Percentiles rank a stretch among this genome's conserved stretches.
phyloP scores from a whole-genome alignment of 2,113 vertebrate genomes.

The Thymallus thymallus region DNA sequence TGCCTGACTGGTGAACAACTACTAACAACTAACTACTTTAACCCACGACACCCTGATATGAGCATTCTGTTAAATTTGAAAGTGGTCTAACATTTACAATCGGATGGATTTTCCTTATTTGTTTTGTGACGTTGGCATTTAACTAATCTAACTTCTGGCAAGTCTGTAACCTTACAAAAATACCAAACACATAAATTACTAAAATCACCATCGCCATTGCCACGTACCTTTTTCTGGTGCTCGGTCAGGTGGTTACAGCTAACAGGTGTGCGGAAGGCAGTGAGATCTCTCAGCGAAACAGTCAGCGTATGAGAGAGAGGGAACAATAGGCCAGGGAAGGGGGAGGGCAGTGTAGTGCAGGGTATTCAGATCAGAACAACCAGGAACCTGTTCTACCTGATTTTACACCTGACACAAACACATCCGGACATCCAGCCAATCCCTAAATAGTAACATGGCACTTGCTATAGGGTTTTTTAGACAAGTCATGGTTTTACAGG shows the following conservation, averaged over 20 bases:
- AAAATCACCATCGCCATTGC: not conserved
- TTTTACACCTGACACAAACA: constrained; percentile 23
- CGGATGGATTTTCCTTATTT: no score
- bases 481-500: not conserved
- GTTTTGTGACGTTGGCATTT: not conserved
- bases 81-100: no score
- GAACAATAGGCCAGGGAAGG: constrained; percentile 20
- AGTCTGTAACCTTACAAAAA: not conserved
- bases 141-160: not conserved
- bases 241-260: constrained; percentile 11
- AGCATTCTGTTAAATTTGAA: no score
- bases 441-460: not conserved
- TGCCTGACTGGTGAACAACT: no score
- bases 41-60: no score
- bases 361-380: constrained; percentile 7
- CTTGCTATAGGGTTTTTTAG: not conserved
- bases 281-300: not conserved
- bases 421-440: not conserved
- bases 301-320: constrained; percentile 1
- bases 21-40: no score
- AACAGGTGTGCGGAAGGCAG: not conserved
- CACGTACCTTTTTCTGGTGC: not conserved
- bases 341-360: constrained; percentile 19
- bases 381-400: constrained; percentile 43
- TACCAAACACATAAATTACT: not conserved